A percentile compares a stretch with the other conserved stretches of the same genome.
These are phyloP conservation scores for Centruroides sculpturatus DNA, from an alignment of 1,140 invertebrate genomes.

Conservation along the genomic window DNA sequence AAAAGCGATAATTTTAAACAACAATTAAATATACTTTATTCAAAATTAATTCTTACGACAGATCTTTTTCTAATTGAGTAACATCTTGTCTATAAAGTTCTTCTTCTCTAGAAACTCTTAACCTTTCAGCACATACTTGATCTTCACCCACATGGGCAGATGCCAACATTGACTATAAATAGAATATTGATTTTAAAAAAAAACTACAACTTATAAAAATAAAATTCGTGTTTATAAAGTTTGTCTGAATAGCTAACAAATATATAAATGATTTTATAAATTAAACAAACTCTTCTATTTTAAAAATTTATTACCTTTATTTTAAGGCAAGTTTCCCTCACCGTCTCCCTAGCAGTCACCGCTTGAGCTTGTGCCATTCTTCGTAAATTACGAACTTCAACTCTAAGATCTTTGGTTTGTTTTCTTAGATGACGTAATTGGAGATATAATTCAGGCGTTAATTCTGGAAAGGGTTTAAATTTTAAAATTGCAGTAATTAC, in stretches of 20 bases:
- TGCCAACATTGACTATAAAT: conserved; percentile 28
- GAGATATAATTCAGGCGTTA: conserved; percentile 61
- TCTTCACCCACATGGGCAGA: conserved; percentile 41
- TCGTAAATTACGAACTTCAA: conserved; percentile 72
- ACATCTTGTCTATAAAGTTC: conserved; percentile 84
- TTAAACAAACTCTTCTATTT: not conserved
- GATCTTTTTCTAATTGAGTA: conserved; percentile 74
- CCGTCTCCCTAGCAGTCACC: conserved; percentile 74
- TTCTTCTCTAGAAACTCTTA: conserved; percentile 54
- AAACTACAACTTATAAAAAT: not conserved
- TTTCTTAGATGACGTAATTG: conserved; percentile 70
- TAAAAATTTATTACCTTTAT: conserved; percentile 14
- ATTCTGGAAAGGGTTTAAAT: too few relatives aligned
- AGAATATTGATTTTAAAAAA: not conserved
- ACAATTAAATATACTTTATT: too few relatives aligned
- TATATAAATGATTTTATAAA: too few relatives aligned
- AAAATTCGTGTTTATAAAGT: too few relatives aligned
- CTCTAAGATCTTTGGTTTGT: conserved; percentile 72
- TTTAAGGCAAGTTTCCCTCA: conserved; percentile 40
- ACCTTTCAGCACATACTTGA: conserved; percentile 45
- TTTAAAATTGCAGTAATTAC: too few relatives aligned
- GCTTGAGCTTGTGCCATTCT: conserved; percentile 80
- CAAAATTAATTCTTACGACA: conserved; percentile 42
- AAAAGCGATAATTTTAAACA: too few relatives aligned
- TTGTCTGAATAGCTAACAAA: too few relatives aligned